Evolutionary conservation across 2,797 vertebrate genomes (phyloP).

Genomic region (Acanthurus tractus): DNA sequence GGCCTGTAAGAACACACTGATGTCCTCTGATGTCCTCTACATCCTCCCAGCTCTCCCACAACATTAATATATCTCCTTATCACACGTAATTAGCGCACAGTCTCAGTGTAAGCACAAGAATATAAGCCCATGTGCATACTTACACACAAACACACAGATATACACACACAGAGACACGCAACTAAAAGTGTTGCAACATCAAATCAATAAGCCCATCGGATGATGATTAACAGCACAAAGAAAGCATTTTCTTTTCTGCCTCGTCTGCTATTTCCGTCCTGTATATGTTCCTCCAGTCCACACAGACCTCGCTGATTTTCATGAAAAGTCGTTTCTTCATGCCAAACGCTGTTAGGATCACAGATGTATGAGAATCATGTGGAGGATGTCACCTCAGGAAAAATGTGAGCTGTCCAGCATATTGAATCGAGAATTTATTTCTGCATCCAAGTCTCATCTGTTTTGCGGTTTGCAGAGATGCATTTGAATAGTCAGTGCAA

Average conservation of each 20-base stretch:
- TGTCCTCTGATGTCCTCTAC: constrained; percentile 72
- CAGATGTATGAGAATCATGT: constrained; percentile 62
- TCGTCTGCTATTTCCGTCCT: constrained; percentile 47
- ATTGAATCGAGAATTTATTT: constrained; percentile 62
- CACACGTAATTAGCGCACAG: constrained; percentile 49
- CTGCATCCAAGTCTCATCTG: constrained; percentile 64
- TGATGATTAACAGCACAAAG: constrained; percentile 62
- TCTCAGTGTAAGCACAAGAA: constrained; percentile 30
- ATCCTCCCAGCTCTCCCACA: constrained; percentile 29
- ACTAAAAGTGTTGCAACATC: constrained; percentile 36
- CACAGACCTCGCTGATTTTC: constrained; percentile 59
- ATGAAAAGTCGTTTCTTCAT: constrained; percentile 51
- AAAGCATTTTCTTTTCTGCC: constrained; percentile 42
- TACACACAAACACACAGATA: constrained; percentile 2
- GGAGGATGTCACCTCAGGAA: constrained; percentile 60
- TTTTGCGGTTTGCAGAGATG: constrained; percentile 56
- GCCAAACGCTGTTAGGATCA: constrained; percentile 67
- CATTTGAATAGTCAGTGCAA: constrained; percentile 59
- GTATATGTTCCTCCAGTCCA: constrained; percentile 40
- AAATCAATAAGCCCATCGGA: constrained; percentile 57
- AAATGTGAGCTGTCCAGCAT: constrained; percentile 57
- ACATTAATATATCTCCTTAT: constrained; percentile 53
- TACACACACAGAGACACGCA: not conserved
- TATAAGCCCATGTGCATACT: constrained; percentile 1
- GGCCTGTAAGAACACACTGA: constrained; percentile 40